Base-by-base conservation (phyloP, 2,113 vertebrate genomes). In the Scomber colias region DNA sequence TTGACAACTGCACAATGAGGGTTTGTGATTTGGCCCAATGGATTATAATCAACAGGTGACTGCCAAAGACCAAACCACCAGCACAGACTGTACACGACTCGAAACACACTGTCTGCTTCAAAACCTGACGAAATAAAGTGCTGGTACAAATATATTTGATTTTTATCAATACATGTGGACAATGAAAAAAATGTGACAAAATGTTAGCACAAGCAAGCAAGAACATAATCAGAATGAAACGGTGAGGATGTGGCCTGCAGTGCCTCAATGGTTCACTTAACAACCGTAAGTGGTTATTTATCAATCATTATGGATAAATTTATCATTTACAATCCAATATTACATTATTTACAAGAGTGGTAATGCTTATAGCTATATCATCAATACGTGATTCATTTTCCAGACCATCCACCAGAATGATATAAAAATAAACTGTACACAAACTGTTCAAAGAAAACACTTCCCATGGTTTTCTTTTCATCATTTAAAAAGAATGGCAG, bases 401-500 rank as follows among this genome's bases (percentile, higher is more conserved):
- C 91, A 92, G 91, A 93, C 94, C 90, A 85, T 91, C 92, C 93
- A 95, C 93, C 92, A 90, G 87, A 95, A 95, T 93, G 90, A 93
- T 97, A 96, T 94, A 96, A 97, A 97, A 95, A 95, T 95, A 96
- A 96, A 96, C 95, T 97, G 95, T 97, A 96, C 95, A 96, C 94
- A 95, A 94, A 96, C 89, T 87, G 90, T 94, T 93, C 81, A 93
- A 93, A 94, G 90, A 93, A 94, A 95, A 95, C 93, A 87, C 90
- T 90, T 94, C 72, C 85, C 79, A 67, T 88, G 87, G 83, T 94
- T 94, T 93, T 94, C 91, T 92, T 93, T 89, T 94, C 74, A 87
- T 94, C 79, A 82, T 94, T 92, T 92, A 94, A 95, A 94, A 96
- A 95, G 84, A 95, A 95, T 94, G 95, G 93, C 95, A 95, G 95